Evolutionary conservation across 2,797 vertebrate genomes (phyloP), one percentile per base, ranked within the genome.

Genomic region (Siniperca obscura): DNA sequence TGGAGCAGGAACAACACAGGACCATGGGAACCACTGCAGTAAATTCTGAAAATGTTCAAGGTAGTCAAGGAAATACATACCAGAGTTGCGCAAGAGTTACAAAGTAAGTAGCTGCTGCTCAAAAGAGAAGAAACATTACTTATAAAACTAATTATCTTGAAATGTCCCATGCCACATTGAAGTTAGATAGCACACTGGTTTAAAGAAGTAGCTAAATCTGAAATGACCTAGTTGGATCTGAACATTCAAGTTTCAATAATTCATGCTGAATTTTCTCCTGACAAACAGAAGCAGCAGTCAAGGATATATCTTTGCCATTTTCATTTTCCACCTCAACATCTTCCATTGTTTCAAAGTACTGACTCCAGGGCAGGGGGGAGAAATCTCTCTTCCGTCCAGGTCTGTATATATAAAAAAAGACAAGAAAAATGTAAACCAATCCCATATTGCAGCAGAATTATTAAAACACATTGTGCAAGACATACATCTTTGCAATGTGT

Each of bases 281-380:
- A 81, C 38, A 76, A 76, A 82, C 40, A 69, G 22, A 36, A 55
- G 59, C 30, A 55, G 17, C 22, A 64, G 36, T 69, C 91, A 96
- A 98, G 97, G 98, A 99, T 99, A 99, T 99, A 95, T 99, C 98
- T 95, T 98, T 98, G 92, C 97, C 96, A 59, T 95, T 97, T 88
- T 97, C 97, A 81, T 96, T 97, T 86, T 98, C 97, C 83, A 99
- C 97, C 89, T 97, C 97, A 3, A 99, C 96, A 0, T 99, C 97
- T 90, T 99, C 97, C 96, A 99, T 97, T 3, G 97, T 97, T 90
- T 99, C 97, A 90, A 98, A 99, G 91, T 99, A 99, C 57, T 99
- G 97, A 94, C 96, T 99, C 98, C 98, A 99, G 25, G 96, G 90
- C 80, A 99, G 94, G 0, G 98, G 97, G 0, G 97, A 95, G 90